Evolutionary conservation across 2,113 vertebrate species (phyloP).

Genomic region (Cebus imitator): DNA sequence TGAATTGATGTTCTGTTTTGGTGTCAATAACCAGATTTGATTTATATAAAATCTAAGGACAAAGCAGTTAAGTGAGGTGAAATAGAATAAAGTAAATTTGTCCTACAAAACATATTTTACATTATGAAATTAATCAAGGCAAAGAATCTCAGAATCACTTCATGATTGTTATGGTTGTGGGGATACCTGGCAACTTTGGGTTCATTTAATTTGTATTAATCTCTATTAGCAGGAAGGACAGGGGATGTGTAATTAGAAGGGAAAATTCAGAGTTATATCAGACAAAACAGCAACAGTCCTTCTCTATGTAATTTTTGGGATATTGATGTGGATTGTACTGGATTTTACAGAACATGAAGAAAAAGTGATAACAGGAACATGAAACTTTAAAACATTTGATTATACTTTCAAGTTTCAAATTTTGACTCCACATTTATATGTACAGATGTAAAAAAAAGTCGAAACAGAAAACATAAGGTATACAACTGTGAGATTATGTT

Average conservation of each 20-base stretch:
- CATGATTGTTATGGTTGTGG: neutral
- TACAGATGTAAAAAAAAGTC: neutral
- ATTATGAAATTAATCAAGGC: neutral
- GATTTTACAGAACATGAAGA: neutral
- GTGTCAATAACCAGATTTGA: neutral
- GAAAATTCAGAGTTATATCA: neutral
- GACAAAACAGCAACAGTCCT: neutral
- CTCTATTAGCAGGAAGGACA: neutral
- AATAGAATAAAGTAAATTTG: neutral
- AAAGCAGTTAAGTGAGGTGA: neutral
- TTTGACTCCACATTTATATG: neutral
- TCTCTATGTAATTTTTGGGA: neutral
- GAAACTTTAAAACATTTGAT: neutral
- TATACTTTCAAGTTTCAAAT: neutral
- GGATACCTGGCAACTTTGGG: neutral
- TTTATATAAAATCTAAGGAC: neutral
- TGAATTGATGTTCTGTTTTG: neutral
- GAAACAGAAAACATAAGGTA: neutral
- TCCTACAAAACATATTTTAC: neutral
- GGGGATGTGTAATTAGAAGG: neutral
- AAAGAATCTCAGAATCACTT: neutral
- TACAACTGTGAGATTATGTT: neutral
- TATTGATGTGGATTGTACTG: neutral
- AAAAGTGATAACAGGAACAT: neutral
- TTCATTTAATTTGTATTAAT: neutral